Percentiles rank a stretch among this genome's conserved stretches.
phyloP scores from a whole-genome alignment of 2,113 vertebrate genomes.

The Malurus cyaneus region DNA sequence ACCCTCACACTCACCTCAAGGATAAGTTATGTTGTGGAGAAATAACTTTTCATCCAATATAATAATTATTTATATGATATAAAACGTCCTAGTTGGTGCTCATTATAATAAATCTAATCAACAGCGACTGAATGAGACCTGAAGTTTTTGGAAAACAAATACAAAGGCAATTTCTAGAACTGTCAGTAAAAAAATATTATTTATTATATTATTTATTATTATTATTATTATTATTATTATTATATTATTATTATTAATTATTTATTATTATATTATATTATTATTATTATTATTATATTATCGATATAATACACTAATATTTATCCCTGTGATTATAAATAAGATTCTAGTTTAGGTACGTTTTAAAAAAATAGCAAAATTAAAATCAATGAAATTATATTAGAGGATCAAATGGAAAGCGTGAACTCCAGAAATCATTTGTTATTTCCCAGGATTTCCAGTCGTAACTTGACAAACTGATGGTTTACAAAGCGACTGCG shows the following conservation, averaged over 20 bases:
- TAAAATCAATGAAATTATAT: background rate
- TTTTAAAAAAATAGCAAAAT: background rate
- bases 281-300: background rate
- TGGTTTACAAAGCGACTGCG: fast-evolving
- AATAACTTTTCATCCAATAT: background rate
- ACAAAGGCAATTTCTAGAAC: fast-evolving
- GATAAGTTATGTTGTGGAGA: fast-evolving
- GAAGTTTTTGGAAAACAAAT: background rate
- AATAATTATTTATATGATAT: background rate
- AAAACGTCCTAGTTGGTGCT: fast-evolving
- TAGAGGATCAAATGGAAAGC: background rate
- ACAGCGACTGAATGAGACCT: background rate
- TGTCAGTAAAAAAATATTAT: background rate
- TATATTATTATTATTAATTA: background rate
- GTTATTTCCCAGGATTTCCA: background rate
- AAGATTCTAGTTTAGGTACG: background rate
- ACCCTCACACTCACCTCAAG: fast-evolving
- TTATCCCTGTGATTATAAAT: background rate
- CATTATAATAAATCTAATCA: background rate
- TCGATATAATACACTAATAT: background rate
- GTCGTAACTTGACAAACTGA: background rate
- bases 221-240: background rate
- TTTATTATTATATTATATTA: background rate
- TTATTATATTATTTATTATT: background rate
- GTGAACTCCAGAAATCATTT: background rate